phyloP scores from a whole-genome alignment of 2,888 invertebrate species.

The Eupeodes latifasciatus region DNA sequence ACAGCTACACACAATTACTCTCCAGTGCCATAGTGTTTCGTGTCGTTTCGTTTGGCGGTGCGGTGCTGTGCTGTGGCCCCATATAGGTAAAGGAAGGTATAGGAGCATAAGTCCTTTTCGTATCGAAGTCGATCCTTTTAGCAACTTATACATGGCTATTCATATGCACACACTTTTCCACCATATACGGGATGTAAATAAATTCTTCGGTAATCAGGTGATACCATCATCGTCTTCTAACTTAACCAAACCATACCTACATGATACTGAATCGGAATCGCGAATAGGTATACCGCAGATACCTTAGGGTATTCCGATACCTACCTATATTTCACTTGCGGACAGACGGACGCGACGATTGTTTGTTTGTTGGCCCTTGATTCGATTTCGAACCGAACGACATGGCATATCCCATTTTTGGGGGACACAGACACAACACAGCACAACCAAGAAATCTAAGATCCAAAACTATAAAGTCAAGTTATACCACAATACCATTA shows the following conservation, averaged over 20 bases:
- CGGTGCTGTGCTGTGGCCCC: no score
- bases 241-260: constrained; percentile 10
- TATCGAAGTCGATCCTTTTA: constrained; percentile 48
- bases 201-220: constrained; percentile 73
- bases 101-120: constrained; percentile 50
- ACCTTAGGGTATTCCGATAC: constrained; percentile 40
- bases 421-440: constrained; percentile 45
- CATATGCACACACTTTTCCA: constrained; percentile 40
- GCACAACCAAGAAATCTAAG: background rate
- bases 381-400: constrained; percentile 9
- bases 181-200: constrained; percentile 73
- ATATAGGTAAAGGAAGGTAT: no score
- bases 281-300: constrained; percentile 2
- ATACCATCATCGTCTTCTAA: constrained; percentile 71
- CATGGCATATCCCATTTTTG: constrained; percentile 68
- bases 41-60: no score
- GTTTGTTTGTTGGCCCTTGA: constrained; percentile 24
- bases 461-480: constrained; percentile 22
- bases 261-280: constrained; percentile 46
- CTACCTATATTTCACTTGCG: constrained; percentile 59
- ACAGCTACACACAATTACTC: constrained; percentile 24
- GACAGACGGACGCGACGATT: constrained; percentile 36
- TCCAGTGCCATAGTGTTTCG: background rate
- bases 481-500: background rate
- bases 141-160: constrained; percentile 20